Percentiles rank a stretch among this genome's conserved stretches.
Evolutionary conservation across 2,888 invertebrate species (phyloP).

Genomic region (Aleiodes leptofemur): DNA sequence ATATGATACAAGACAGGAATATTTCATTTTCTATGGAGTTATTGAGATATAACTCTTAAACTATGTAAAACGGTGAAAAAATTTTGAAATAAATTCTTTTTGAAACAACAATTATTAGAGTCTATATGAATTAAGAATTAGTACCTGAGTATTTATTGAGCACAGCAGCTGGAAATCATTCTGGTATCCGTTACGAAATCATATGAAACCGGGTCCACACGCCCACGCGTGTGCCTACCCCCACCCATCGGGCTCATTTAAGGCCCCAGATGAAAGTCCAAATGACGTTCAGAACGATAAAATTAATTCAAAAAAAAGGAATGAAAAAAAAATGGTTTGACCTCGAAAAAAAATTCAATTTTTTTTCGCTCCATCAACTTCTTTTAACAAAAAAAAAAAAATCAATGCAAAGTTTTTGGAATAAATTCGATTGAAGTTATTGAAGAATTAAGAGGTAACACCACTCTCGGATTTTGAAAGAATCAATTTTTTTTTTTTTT

Average conservation of each 20-base stretch:
- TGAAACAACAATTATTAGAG: too few relatives aligned
- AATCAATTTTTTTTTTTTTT: too few relatives aligned
- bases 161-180: constrained; percentile 57
- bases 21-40: too few relatives aligned
- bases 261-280: constrained; percentile 60
- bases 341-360: background rate
- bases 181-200: constrained; percentile 63
- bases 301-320: constrained; percentile 4
- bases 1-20: too few relatives aligned
- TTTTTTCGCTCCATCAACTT: constrained; percentile 1
- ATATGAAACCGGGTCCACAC: constrained; percentile 64
- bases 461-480: too few relatives aligned
- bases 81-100: too few relatives aligned
- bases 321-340: constrained; percentile 7
- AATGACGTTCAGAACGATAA: constrained; percentile 12
- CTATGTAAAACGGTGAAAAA: background rate
- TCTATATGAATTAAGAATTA: background rate
- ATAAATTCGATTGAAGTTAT: too few relatives aligned
- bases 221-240: constrained; percentile 57
- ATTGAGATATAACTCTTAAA: too few relatives aligned
- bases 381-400: background rate
- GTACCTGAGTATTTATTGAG: constrained; percentile 3
- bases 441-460: too few relatives aligned
- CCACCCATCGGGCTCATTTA: constrained; percentile 28
- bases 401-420: too few relatives aligned